Base-by-base conservation (phyloP, 30 jellyfish, hydroid and myxozoan species). In the Mastigias papua region DNA sequence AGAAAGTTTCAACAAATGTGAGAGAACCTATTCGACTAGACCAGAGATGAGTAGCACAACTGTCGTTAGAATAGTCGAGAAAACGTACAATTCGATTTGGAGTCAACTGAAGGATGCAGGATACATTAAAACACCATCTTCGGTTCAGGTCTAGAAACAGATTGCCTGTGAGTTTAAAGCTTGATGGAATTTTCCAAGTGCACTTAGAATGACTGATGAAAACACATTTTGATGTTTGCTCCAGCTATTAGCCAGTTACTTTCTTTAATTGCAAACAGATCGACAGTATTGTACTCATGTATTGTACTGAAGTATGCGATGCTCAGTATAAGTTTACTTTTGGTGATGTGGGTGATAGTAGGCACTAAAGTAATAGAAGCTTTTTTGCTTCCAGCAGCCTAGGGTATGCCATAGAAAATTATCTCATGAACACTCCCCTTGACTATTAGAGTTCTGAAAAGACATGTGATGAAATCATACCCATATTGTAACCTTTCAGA, bases 271-370 rank as follows among this genome's bases (percentile, higher is more conserved):
- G 28, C 77, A 65, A 65, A 34, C 28, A 21, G 22, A 48, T 65
- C 42, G n/a, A n/a, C n/a, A n/a, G n/a, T n/a, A n/a, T n/a, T n/a
- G n/a, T n/a, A n/a, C n/a, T n/a, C n/a, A n/a, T n/a, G n/a, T n/a
- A n/a, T n/a, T n/a, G n/a, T n/a, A n/a, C n/a, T n/a, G n/a, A n/a
- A n/a, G n/a, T n/a, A n/a, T n/a, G n/a, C n/a, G n/a, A n/a, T n/a
- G n/a, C n/a, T n/a, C n/a, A n/a, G n/a, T n/a, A n/a, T n/a, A n/a
- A n/a, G n/a, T n/a, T n/a, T n/a, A n/a, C n/a, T n/a, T 65, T 65
- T 37, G 77, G 22, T 65, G 77, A 65, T 65, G 77, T 65, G 28
- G 77, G 77, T 65, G 77, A 65, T 65, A 48, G 48, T 65, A 48
- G 77, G 77, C 22, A 48, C 22, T 48, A 65, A 65, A 65, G 73